These are phyloP conservation scores for Drosophila seclusa DNA, from an alignment of 2,888 invertebrate genomes.

Conservation along the genomic window DNA sequence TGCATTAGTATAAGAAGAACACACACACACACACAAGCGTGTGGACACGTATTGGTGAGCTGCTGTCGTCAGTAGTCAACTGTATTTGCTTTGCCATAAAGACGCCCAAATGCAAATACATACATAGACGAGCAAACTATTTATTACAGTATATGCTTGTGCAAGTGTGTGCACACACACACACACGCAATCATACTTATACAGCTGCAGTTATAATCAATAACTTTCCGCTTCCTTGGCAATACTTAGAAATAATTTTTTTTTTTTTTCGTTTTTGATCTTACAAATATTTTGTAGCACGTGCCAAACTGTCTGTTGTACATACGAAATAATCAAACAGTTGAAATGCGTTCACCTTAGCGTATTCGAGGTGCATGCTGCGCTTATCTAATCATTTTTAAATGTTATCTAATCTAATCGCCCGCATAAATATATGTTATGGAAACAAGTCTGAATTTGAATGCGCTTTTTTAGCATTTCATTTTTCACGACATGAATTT, in stretches of 20 bases:
- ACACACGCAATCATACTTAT: background rate
- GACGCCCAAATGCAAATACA: slow-evolving; percentile 27
- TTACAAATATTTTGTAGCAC: background rate
- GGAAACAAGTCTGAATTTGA: slow-evolving; percentile 21
- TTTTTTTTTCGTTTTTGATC: slow-evolving; percentile 11
- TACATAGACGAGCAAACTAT: slow-evolving; percentile 21
- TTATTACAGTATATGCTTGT: slow-evolving; percentile 9
- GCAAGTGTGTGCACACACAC: background rate
- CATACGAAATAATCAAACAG: background rate
- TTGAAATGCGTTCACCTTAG: slow-evolving; percentile 9
- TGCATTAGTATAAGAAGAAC: slow-evolving; percentile 50
- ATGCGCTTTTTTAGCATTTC: background rate
- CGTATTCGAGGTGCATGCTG: slow-evolving; percentile 25
- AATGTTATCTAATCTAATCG: slow-evolving; percentile 41
- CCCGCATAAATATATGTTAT: slow-evolving; percentile 13
- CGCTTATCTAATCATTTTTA: slow-evolving; percentile 44
- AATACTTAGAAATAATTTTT: slow-evolving; percentile 12
- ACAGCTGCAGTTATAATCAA: slow-evolving; percentile 51
- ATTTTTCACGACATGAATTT: slow-evolving; percentile 2
- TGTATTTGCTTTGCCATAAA: slow-evolving; percentile 52
- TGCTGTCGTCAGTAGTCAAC: slow-evolving; percentile 69
- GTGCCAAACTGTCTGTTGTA: background rate
- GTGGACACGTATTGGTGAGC: slow-evolving; percentile 19
- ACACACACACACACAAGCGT: slow-evolving; percentile 2
- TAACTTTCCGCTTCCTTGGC: slow-evolving; percentile 56